Evolutionary conservation across 53 echinoderm and acorn worm species (phyloP), one percentile per base, ranked within the genome.

Genomic region (Antedon mediterranea): DNA sequence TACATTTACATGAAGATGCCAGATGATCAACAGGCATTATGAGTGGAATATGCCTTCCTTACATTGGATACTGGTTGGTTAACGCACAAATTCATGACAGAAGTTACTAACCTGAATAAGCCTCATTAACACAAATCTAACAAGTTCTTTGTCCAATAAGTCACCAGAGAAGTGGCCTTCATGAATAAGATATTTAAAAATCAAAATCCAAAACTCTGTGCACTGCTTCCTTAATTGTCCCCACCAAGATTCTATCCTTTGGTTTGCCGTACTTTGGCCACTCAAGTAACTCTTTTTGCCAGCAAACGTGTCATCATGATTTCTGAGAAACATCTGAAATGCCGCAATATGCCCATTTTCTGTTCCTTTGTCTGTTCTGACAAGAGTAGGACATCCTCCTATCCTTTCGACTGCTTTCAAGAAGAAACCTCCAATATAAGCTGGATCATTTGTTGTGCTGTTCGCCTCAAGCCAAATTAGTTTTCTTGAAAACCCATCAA

Each of bases 181-280:
- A 14, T 78, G 84, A 43, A 4, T 43, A 41, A 84, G 43, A 31
- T 26, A 78, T 31, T 84, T 29, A 28, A 84, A 79, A 30, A 84
- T 42, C 79, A 78, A 78, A 34, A 74, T 84, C 84, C 84, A 84
- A 73, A 84, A 84, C 43, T 84, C 78, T 73, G 72, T 78, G 83
- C 78, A 78, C 42, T 84, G 33, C 43, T 79, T 84, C 31, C 74
- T 84, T 0, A 84, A 73, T 32, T 78, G 78, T n/a, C 32, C 78
- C 72, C 78, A 84, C 70, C 74, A 84, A 31, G 33, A 34, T 72
- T 84, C 84, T 37, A 78, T 84, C 11, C 74, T 30, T 31, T 29
- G 74, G 74, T 30, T 74, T 29, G 30, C 31, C 30, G 74, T 74
- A 30, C 84, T 78, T 41, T 71, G 28, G 31, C 78, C 78, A 77